Conservation (phyloP, 2,113 vertebrate species). For the Natator depressus region DNA sequence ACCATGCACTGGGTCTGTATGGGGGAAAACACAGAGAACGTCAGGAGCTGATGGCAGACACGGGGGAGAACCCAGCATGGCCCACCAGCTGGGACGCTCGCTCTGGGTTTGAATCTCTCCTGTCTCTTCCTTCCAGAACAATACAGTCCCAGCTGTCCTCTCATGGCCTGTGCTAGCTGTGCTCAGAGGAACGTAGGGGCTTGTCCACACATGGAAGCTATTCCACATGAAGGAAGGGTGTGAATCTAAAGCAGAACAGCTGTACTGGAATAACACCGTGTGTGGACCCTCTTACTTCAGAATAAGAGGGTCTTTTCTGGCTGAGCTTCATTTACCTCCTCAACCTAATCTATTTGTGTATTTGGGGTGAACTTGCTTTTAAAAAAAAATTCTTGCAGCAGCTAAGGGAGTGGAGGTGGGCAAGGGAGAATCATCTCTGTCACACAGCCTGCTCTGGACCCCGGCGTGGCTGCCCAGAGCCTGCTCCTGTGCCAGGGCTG, state of each 20-base stretch:
- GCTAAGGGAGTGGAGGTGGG: background rate
- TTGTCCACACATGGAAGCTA: background rate
- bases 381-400: background rate
- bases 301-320: background rate
- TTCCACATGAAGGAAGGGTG: background rate
- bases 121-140: background rate
- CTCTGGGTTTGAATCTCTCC: background rate
- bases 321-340: background rate
- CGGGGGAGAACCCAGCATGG: background rate
- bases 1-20: constrained; percentile 85
- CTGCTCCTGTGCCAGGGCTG: background rate
- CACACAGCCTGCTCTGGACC: background rate
- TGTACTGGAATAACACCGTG: background rate
- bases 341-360: background rate
- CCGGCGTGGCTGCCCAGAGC: background rate
- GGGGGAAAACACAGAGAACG: background rate
- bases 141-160: background rate
- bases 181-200: background rate
- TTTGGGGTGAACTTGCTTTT: background rate
- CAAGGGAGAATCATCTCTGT: background rate
- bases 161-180: background rate
- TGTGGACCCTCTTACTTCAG: background rate
- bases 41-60: background rate
- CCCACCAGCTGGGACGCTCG: background rate
- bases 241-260: background rate